Base-by-base conservation (phyloP, 2,797 vertebrate species). In the Craterocephalus amniculus region DNA sequence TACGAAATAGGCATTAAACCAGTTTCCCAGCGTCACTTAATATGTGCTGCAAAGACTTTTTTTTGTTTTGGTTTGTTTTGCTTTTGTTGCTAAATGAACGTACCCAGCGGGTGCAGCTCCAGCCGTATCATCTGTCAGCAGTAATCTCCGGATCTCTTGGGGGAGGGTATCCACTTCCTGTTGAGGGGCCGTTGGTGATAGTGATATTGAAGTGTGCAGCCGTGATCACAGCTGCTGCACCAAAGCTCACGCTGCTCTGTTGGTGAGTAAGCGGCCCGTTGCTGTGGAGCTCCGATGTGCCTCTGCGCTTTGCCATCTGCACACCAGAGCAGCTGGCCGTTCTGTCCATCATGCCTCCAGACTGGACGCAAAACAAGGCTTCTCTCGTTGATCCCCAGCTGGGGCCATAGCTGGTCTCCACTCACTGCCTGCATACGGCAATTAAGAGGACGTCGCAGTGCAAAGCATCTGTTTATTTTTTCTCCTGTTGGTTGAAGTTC, bases 181-280 rank as follows among this genome's bases (percentile, higher is more conserved):
- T 62, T 31, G 27, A 55, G 48, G 38, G 69, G 56, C 24, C 24
- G 16, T 32, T 71, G 76, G 83, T 87, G 78, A 76, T 81, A 63
- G 68, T 83, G 79, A 81, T 84, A 84, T 78, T 76, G 63, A 75
- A 74, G 79, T 83, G 60, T 18, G 60, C 67, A 62, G 70, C 72
- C 78, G 72, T 71, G 61, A 78, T 61, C 78, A 71, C 83, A 84
- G 85, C 83, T 88, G 88, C 76, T 73, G 58, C 71, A 78, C 60
- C 77, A 69, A 83, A 76, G 65, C 58, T 83, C 74, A 80, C 80
- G 63, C 52, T 12, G 40, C 70, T 68, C 58, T 16, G 18, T 65
- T 49, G 58, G 56, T 76, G 70, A 31, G 49, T 18, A 58, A 81
- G 63, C 59, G 60, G 63, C 70, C 58, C 45, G 77, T 60, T 70